These are phyloP conservation scores for Drosophila leontia DNA, from an alignment of 1,140 invertebrate genomes.

Conservation along the genomic window DNA sequence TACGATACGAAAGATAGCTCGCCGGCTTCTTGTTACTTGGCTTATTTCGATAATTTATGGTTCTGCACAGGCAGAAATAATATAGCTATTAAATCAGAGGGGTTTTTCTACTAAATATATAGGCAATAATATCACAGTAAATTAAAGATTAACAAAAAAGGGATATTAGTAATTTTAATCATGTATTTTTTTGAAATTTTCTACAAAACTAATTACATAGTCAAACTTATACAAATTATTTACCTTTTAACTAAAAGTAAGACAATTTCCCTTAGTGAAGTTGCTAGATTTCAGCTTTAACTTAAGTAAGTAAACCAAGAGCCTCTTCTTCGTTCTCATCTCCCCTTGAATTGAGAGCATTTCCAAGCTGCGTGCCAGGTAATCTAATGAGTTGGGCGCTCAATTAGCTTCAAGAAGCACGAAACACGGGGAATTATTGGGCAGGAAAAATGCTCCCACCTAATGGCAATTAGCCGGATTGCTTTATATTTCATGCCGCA, in stretches of 20 bases:
- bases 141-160: too few relatives aligned
- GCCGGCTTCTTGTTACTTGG: constrained; percentile 22
- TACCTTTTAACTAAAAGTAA: background rate
- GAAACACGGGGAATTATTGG: constrained; percentile 25
- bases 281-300: constrained; percentile 13
- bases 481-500: constrained; percentile 74
- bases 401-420: constrained; percentile 57
- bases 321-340: background rate
- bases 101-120: background rate
- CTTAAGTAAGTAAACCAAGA: background rate
- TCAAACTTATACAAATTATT: rapidly evolving
- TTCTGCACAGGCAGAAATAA: constrained; percentile 4
- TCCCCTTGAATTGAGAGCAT: constrained; percentile 1
- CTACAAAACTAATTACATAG: background rate
- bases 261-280: background rate
- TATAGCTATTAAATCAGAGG: constrained; percentile 6
- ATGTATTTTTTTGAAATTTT: background rate
- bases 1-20: constrained; percentile 31
- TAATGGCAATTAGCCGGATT: constrained; percentile 79
- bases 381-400: constrained; percentile 70
- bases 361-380: constrained; percentile 28
- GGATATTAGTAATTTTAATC: too few relatives aligned
- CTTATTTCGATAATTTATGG: constrained; percentile 74
- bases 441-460: constrained; percentile 46
- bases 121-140: background rate